Evolutionary conservation across 2,797 vertebrate species (phyloP).

Genomic region (Phylloscopus collybita): DNA sequence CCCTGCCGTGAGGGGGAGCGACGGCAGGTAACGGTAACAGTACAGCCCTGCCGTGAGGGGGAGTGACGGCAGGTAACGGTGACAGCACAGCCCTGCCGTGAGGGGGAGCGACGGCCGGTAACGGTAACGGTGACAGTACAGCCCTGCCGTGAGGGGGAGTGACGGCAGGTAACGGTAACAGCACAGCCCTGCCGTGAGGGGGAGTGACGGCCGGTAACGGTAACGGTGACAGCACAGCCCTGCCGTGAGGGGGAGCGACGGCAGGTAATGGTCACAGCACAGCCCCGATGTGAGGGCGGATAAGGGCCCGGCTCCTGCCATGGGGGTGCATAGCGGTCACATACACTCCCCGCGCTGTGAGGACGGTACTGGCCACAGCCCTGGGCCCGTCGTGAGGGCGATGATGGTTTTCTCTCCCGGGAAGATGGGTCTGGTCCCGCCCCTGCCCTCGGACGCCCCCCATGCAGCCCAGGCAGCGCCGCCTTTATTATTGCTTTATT

Average conservation of each 20-base stretch:
- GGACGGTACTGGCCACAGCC: too few relatives aligned
- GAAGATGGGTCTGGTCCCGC: accelerated
- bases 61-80: too few relatives aligned
- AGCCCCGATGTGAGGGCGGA: accelerated
- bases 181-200: accelerated
- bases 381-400: accelerated
- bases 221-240: accelerated
- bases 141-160: accelerated
- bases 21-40: accelerated
- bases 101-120: neutral
- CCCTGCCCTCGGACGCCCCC: neutral
- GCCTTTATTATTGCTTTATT: neutral
- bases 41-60: accelerated
- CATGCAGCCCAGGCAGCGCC: neutral
- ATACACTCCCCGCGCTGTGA: accelerated
- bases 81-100: accelerated
- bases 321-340: neutral
- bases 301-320: accelerated
- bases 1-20: accelerated
- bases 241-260: accelerated
- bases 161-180: accelerated
- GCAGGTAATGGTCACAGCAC: accelerated
- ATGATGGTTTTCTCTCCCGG: neutral
- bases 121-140: accelerated
- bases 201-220: too few relatives aligned